Evolutionary conservation across 2,888 invertebrate species (phyloP), one percentile per base, ranked within the genome.

Genomic region (Lasius platythorax): DNA sequence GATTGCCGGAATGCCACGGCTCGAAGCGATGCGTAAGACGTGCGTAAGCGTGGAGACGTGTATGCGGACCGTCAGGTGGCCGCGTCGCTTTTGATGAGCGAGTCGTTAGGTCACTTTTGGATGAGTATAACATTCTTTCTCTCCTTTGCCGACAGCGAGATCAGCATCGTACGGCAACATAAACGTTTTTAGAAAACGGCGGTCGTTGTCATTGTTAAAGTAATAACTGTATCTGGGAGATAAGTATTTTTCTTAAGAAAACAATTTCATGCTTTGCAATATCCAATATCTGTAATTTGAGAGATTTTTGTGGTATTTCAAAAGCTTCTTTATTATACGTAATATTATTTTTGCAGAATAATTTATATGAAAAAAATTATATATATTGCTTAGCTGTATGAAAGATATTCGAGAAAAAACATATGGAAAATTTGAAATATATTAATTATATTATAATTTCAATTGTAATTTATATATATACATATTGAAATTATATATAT

Each of bases 31-130:
- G 61, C 40, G 18, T 37, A 63, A 66, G 15, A 28, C 15, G 23
- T 30, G 61, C 61, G 12, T 74, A 63, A 63, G 68, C 78, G 40
- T 74, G 68, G 74, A 82, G 61, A 78, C 53, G 73, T 67, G 66
- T 46, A 50, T 81, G 58, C 37, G 43, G 68, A 63, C 18, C 88
- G 88, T 88, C 88, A 88, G 88, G 89, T 89, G 84, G 82, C 63
- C 73, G 84, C 61, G 61, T 58, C 33, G 43, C 18, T 68, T 58
- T 68, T 68, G 56, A 68, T 15, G 58, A 68, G 18, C 30, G 11
- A 68, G 11, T 53, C 53, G 37, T 68, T 58, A n/a, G 46, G 43
- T 43, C 61, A 70, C 23, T 79, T 70, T 70, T 30, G 58, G 28
- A 50, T 33, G 15, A 56, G 40, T 12, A 6, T 58, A 56, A 56